phyloP scores from a whole-genome alignment of 2,113 vertebrate species.

The Syrrhaptes paradoxus region DNA sequence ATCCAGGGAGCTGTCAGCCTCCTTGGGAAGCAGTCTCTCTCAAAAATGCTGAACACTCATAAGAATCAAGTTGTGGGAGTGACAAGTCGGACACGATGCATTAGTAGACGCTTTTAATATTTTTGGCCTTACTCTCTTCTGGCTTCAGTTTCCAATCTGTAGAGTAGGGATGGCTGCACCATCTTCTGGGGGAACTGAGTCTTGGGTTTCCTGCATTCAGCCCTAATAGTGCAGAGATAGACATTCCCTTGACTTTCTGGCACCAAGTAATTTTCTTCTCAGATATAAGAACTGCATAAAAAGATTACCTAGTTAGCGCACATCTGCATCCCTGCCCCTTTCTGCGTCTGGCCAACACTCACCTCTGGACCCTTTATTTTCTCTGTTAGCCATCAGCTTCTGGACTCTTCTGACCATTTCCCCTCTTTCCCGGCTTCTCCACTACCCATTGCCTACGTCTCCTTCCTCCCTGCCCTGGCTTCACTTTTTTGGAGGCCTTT shows the following conservation, averaged over 20 bases:
- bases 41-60: background rate
- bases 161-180: background rate
- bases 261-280: background rate
- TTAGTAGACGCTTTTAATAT: background rate
- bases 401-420: accelerated
- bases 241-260: background rate
- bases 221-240: background rate
- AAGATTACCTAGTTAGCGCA: background rate
- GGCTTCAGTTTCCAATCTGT: background rate
- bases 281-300: no score
- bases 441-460: background rate
- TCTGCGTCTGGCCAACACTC: background rate
- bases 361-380: background rate
- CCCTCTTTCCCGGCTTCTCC: background rate
- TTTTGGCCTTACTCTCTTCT: background rate
- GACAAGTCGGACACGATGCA: background rate
- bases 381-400: background rate
- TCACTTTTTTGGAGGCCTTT: background rate
- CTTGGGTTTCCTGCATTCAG: background rate
- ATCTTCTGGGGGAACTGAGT: background rate
- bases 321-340: background rate
- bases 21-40: background rate
- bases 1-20: background rate
- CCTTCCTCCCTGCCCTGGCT: background rate
- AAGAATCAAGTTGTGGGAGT: background rate